phyloP scores from a whole-genome alignment of 2,888 invertebrate species.

The Parnassius glacialis region DNA sequence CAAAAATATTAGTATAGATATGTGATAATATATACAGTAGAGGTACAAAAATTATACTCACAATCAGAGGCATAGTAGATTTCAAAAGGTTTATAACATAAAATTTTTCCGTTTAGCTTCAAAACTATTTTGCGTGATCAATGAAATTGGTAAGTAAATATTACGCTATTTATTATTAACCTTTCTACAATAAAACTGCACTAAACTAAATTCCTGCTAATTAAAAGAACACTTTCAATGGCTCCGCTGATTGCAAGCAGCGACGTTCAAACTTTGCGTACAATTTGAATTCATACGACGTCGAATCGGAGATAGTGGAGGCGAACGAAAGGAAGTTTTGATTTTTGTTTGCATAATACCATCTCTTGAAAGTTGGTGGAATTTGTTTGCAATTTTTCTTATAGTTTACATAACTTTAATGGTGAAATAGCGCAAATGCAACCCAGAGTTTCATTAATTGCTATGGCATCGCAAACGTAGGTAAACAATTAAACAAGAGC shows the following conservation, averaged over 20 bases:
- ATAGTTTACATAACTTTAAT: conserved; percentile 20
- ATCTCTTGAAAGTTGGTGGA: conserved; percentile 21
- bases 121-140: too few relatives aligned
- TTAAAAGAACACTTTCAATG: conserved; percentile 8
- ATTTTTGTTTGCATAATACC: conserved; percentile 59
- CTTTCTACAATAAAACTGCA: neutral
- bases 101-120: too few relatives aligned
- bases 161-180: too few relatives aligned
- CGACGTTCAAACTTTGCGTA: conserved; percentile 42
- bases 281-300: conserved; percentile 54
- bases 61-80: neutral
- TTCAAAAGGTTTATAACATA: too few relatives aligned
- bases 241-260: conserved; percentile 29
- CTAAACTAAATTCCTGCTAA: neutral
- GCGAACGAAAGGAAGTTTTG: conserved; percentile 61
- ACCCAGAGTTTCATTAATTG: too few relatives aligned
- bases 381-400: conserved; percentile 26
- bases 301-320: conserved; percentile 44
- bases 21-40: neutral
- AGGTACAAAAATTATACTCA: conserved; percentile 1
- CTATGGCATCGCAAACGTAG: too few relatives aligned
- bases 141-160: too few relatives aligned
- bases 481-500: too few relatives aligned
- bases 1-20: too few relatives aligned
- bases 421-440: conserved; percentile 5